These are phyloP conservation scores for Drosophila sechellia DNA, from an alignment of 1,140 invertebrate genomes.

Conservation along the genomic window DNA sequence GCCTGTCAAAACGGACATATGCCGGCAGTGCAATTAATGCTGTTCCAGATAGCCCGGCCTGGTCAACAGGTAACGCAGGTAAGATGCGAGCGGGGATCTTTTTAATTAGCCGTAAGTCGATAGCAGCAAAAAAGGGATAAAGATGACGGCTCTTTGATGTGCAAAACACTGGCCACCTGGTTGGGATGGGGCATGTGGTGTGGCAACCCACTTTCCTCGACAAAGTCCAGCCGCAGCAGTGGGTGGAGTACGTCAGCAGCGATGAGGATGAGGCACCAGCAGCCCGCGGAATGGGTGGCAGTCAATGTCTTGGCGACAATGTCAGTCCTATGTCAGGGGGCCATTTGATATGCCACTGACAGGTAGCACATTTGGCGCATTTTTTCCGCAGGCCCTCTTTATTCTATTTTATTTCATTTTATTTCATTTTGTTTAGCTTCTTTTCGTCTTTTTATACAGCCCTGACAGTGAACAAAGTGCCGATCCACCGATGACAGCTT, in stretches of 20 bases:
- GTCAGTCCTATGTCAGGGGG: slow-evolving; percentile 66
- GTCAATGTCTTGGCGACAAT: slow-evolving; percentile 71
- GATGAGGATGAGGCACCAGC: slow-evolving; percentile 39
- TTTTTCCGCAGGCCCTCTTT: slow-evolving; percentile 42
- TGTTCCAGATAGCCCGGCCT: slow-evolving; percentile 1
- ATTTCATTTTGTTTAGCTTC: slow-evolving; percentile 6
- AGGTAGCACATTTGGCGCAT: slow-evolving; percentile 65
- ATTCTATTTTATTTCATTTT: neutral
- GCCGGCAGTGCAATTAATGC: slow-evolving; percentile 41
- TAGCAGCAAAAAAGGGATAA: slow-evolving; percentile 44
- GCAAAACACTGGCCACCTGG: slow-evolving; percentile 50
- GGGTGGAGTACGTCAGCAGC: slow-evolving; percentile 61
- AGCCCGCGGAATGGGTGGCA: slow-evolving; percentile 53
- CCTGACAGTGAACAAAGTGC: slow-evolving; percentile 49
- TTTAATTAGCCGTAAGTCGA: slow-evolving; percentile 77
- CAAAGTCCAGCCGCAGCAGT: slow-evolving; percentile 40
- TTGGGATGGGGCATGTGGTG: neutral
- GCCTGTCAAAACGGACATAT: slow-evolving; percentile 40
- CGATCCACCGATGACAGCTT: slow-evolving; percentile 54
- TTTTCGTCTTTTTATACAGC: slow-evolving; percentile 32
- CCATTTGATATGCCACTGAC: slow-evolving; percentile 74
- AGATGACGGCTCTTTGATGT: slow-evolving; percentile 67
- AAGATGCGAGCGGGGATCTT: slow-evolving; percentile 44
- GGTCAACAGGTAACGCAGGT: slow-evolving; percentile 27
- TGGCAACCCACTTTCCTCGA: slow-evolving; percentile 8